Evolutionary conservation across 2,113 vertebrate genomes (phyloP), one percentile per base, ranked within the genome.

Genomic region (Sakesphorus luctuosus): DNA sequence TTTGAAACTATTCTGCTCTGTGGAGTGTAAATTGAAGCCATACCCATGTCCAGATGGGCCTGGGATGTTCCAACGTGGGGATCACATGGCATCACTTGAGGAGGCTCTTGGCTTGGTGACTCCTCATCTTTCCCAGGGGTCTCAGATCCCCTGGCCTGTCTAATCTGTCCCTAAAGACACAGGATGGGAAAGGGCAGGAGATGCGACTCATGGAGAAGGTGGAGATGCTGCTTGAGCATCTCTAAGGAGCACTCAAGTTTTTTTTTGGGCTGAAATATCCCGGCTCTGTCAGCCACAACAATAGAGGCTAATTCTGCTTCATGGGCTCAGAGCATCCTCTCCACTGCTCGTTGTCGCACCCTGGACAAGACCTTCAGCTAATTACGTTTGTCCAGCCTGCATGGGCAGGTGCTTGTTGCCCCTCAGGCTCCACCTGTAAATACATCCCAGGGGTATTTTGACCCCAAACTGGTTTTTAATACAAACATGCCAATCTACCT

Each of bases 21-120:
- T n/a, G 31, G 26, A 40, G 55, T 67, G 55, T 33, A 71, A 78
- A 95, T 91, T 93, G 82, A 84, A 93, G 56, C 61, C 77, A 71
- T 71, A 31, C 38, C 24, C 17, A 0, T 53, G 50, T 31, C 55
- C 90, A 91, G 69, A 91, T 78, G 84, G 56, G 38, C 28, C 84
- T 44, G 53, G 52, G 24, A 40, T 74, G 5, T 25, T 77, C 84
- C 61, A 13, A 33, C 25, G 36, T 58, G 17, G 33, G 81, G 55
- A 36, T 73, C 13, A 2, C 40, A 50, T 1, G 2, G n/a, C 53
- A 84, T 72, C 1, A 1, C 3, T 2, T 3, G 2, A 86, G 18
- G 44, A 87, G 18, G 18, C 23, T 67, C 88, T 88, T 77, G 63
- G 24, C 29, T 25, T 62, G 33, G 43, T n/a, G 20, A 26, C n/a